Evolutionary conservation across 2,797 vertebrate species (phyloP).

Genomic region (Steatocranus sp.): DNA sequence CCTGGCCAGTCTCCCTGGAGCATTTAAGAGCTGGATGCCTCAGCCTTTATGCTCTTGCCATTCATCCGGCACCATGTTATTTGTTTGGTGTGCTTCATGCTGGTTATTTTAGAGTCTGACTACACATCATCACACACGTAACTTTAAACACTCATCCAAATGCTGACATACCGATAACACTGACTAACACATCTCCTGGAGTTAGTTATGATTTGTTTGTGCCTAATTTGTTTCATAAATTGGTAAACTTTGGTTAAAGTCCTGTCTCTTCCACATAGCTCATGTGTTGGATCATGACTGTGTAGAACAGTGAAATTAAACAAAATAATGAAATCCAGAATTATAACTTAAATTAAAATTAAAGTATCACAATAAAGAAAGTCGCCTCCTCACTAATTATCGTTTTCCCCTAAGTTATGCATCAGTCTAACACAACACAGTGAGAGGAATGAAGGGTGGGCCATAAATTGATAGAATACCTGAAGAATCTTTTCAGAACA

Average conservation of each 20-base stretch:
- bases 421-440: neutral
- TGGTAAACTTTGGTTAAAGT: rapidly evolving
- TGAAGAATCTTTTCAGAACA: neutral
- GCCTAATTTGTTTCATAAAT: neutral
- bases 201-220: neutral
- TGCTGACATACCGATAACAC: neutral
- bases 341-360: neutral
- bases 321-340: neutral
- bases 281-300: neutral
- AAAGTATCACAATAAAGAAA: neutral
- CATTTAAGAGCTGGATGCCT: neutral
- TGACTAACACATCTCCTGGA: neutral
- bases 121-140: neutral
- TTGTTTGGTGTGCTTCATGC: neutral
- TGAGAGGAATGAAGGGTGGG: neutral
- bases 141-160: neutral
- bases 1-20: neutral
- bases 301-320: neutral
- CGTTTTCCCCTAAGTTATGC: rapidly evolving
- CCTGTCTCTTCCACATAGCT: neutral
- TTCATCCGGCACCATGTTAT: neutral
- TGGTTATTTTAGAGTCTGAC: neutral
- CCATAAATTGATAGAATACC: neutral
- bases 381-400: neutral
- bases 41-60: neutral